Evolutionary conservation across 2,797 vertebrate genomes (phyloP).

Genomic region (Tinamus major): DNA sequence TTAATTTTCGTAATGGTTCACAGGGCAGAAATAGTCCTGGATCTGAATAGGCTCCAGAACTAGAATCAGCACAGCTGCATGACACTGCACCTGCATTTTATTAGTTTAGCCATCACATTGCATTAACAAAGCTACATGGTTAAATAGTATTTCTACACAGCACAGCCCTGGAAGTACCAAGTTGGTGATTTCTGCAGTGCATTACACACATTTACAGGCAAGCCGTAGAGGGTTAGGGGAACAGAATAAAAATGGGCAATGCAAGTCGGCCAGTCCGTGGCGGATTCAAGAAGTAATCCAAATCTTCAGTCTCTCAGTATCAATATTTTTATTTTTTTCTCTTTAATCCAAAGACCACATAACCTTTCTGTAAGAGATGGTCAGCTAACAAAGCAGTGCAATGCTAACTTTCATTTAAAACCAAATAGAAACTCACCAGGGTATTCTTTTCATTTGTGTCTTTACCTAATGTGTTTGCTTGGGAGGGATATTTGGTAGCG

Average conservation of each 20-base stretch:
- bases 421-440: neutral
- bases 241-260: neutral
- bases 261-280: neutral
- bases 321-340: neutral
- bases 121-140: no score
- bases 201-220: neutral
- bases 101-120: neutral
- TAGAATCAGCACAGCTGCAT: neutral
- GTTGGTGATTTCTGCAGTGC: neutral
- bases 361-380: neutral
- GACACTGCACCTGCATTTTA: neutral
- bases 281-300: neutral
- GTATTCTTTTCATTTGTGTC: neutral
- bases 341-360: neutral
- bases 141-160: neutral
- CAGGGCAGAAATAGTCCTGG: neutral
- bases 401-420: neutral
- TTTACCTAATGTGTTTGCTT: neutral
- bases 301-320: neutral
- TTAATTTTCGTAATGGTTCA: neutral
- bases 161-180: neutral
- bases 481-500: fast-evolving
- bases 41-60: neutral
- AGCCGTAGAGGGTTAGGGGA: neutral
- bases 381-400: neutral